Evolutionary conservation across 1,140 invertebrate species (phyloP).

Genomic region (Oryzaephilus surinamensis): DNA sequence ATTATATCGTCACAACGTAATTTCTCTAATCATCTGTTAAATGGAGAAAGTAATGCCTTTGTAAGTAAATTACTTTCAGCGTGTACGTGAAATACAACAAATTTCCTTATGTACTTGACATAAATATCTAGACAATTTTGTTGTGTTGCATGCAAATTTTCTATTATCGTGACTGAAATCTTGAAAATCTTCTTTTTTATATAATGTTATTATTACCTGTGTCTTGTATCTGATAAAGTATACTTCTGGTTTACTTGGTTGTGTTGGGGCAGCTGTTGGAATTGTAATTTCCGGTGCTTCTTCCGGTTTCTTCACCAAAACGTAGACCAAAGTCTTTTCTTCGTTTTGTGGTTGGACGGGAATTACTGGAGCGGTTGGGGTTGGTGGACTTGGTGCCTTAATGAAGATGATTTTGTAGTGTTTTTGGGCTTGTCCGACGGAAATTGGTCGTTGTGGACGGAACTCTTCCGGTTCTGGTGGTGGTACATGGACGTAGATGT

Average conservation of each 20-base stretch:
- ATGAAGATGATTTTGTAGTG: conserved; percentile 89
- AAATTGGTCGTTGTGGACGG: conserved; percentile 51
- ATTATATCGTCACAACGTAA: conserved; percentile 7
- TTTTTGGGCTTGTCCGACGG: conserved; percentile 57
- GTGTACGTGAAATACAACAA: not conserved
- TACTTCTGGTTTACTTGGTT: conserved; percentile 76
- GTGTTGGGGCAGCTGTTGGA: conserved; percentile 66
- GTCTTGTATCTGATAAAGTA: conserved; percentile 85
- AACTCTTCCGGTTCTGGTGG: conserved; percentile 51
- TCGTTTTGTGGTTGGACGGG: conserved; percentile 71
- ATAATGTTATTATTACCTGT: conserved; percentile 36
- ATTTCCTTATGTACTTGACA: not conserved
- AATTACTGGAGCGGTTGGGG: conserved; percentile 65
- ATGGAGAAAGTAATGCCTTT: not conserved
- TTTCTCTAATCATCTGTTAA: conserved; percentile 11
- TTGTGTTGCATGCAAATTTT: not conserved
- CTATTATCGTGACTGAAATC: not conserved
- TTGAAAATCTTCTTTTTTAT: not conserved
- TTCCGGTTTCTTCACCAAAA: conserved; percentile 81
- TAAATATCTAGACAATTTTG: not conserved
- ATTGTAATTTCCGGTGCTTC: conserved; percentile 68
- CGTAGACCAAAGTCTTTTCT: conserved; percentile 82
- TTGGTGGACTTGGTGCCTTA: conserved; percentile 71
- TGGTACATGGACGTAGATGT: conserved; percentile 78
- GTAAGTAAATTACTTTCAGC: not conserved